Evolutionary conservation across 30 jellyfish, hydroid and myxozoan species (phyloP).

Genomic region (Rhopilema esculentum): DNA sequence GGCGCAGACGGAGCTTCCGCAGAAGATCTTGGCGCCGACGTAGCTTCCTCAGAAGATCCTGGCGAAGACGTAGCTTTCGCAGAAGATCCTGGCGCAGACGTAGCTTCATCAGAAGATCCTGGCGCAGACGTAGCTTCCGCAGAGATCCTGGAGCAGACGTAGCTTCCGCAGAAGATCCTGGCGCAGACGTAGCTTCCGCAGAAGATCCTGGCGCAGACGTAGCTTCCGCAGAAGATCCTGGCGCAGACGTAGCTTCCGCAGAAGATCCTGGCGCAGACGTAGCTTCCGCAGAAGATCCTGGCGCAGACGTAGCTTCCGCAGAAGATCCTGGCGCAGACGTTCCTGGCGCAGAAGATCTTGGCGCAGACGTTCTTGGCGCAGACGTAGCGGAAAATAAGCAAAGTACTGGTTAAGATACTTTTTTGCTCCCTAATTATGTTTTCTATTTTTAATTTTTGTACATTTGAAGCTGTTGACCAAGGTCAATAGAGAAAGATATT

Average conservation of each 20-base stretch:
- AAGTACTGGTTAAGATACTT: no score
- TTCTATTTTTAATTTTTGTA: no score
- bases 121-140: neutral
- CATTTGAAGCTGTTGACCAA: no score
- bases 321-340: slow-evolving; percentile 2
- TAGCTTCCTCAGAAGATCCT: neutral
- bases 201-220: slow-evolving; percentile 2
- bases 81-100: neutral
- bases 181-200: neutral
- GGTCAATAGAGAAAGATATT: no score
- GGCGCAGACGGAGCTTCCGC: neutral
- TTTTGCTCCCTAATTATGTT: no score
- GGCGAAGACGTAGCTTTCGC: neutral
- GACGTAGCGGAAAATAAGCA: no score
- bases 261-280: neutral
- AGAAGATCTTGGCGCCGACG: neutral
- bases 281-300: neutral
- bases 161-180: neutral
- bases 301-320: neutral
- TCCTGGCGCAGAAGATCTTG: slow-evolving; percentile 26
- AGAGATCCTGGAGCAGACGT: neutral
- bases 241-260: neutral
- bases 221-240: no score
- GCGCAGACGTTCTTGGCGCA: neutral
- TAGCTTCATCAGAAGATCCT: neutral